Evolutionary conservation across 2,888 invertebrate species (phyloP), one percentile per base, ranked within the genome.

Genomic region (Malachius bipustulatus): DNA sequence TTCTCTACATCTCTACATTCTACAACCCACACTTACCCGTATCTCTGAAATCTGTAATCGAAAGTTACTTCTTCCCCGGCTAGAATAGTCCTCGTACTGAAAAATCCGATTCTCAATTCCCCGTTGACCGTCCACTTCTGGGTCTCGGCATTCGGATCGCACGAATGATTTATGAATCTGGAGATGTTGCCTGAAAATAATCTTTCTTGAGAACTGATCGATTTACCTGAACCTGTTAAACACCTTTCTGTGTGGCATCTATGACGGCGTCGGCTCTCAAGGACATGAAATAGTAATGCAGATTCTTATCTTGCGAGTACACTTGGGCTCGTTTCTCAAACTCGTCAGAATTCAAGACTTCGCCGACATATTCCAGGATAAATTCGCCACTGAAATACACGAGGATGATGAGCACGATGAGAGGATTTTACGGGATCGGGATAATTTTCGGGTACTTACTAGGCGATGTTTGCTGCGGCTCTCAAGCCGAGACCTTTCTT

Each of bases 201-300:
- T n/a, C n/a, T n/a, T n/a, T n/a, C n/a, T n/a, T n/a, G n/a, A n/a
- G 11, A 11, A 13, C 4, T 30, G 10, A 12, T 28, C 29, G 9
- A 10, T 6, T 28, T 9, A 12, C 11, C 6, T 6, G 29, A 10
- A 28, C 29, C n/a, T 24, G n/a, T 24, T 24, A 8, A n/a, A 24
- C 24, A 59, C 60, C 98, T 62, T 87, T 91, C 48, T 75, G 65
- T 0, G 97, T 97, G 2, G 98, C 98, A 65, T 99, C 98, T 40
- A 99, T 97, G 36, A 90, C 80, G 41, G 85, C 80, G 62, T 94
- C 91, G 1, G 87, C 82, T 56, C 90, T 82, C 30, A 97, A 65
- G 0, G 94, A 85, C 96, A 98, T 97, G 60, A 97, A 96, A 63
- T 97, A 98, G 60, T 91, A 91, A 63, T 98, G 97, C 19, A 77